Evolutionary conservation across 2,797 vertebrate species (phyloP), one percentile per base, ranked within the genome.

Genomic region (Labroides dimidiatus): DNA sequence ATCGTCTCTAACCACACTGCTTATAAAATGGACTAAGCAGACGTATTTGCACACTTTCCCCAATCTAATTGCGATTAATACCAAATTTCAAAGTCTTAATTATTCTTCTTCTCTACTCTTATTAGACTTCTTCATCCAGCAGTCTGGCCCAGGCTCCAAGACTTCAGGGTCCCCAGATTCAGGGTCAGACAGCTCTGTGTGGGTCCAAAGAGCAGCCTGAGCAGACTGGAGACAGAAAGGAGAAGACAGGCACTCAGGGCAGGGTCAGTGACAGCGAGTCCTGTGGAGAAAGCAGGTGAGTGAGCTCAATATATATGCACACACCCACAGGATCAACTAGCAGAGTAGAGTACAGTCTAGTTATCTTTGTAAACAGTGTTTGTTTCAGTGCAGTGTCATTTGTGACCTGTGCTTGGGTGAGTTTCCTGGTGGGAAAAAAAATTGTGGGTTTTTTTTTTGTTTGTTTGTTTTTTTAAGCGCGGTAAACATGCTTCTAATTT

Each of bases 241-340:
- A 95, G 75, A 94, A 90, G 69, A 70, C 84, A 19, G 92, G 92
- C 33, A 76, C 91, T 42, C 89, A 80, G 56, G 89, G 77, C 76
- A 90, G 77, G 78, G 76, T 84, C 58, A 67, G 68, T 27, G 91
- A 95, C 68, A 57, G 56, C 19, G 84, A 87, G 30, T 30, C 89
- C 75, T 62, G 41, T 72, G 80, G 82, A 57, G 88, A 84, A 67
- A 89, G 48, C 53, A 89, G 90, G 93, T 94, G 53, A 30, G 81
- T 82, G 10, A 63, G 37, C 0, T 24, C 1, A 0, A 74, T 41
- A 58, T 11, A 60, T 9, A 0, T 20, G 4, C 27, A 30, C 23
- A 33, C 23, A 15, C n/a, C 21, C 20, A 10, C 3, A 8, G n/a
- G n/a, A n/a, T n/a, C n/a, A n/a, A n/a, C n/a, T n/a, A n/a, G n/a